Evolutionary conservation across 1,140 invertebrate genomes (phyloP), one percentile per base, ranked within the genome.

Genomic region (Hyles vespertilio): DNA sequence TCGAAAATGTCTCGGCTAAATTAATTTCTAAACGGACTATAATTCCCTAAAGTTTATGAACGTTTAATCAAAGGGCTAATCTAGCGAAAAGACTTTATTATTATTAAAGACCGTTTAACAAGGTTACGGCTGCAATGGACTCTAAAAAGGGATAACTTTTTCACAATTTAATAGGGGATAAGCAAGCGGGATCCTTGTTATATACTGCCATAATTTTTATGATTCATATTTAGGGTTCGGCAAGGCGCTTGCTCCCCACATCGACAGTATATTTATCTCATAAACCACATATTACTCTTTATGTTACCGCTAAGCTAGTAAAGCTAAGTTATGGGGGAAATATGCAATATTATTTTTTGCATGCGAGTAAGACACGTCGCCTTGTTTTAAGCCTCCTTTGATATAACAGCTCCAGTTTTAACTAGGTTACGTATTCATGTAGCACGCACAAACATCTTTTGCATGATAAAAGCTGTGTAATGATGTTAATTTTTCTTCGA

Each of bases 271-370:
- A 70, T 71, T 74, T 63, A 70, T 64, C 67, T 63, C 69, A 60
- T 71, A 74, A 74, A 72, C 63, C 71, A 67, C 65, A 69, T 69
- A 75, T 71, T 69, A 61, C 55, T 55, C 61, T 57, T 65, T 66
- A 72, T 70, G 61, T 58, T 56, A 64, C 59, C 55, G 59, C 54
- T 58, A 40, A 60, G 58, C 60, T 59, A 64, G 67, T 72, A 74
- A 76, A 76, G 68, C 59, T 63, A 67, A 74, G 58, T 72, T 72
- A 70, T 67, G 63, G 45, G 52, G 66, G 70, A 64, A 73, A 73
- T 71, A 76, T 76, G 73, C 67, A 66, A 47, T 48, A 33, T 48
- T 46, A 56, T 48, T 46, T 56, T 56, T 56, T 56, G 53, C 58
- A 48, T 22, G 36, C 52, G 43, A 43, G 33, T 43, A 48, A 48